Conservation (phyloP, 92 coral and sea anemone genomes). For the Palythoa grandiflora region DNA sequence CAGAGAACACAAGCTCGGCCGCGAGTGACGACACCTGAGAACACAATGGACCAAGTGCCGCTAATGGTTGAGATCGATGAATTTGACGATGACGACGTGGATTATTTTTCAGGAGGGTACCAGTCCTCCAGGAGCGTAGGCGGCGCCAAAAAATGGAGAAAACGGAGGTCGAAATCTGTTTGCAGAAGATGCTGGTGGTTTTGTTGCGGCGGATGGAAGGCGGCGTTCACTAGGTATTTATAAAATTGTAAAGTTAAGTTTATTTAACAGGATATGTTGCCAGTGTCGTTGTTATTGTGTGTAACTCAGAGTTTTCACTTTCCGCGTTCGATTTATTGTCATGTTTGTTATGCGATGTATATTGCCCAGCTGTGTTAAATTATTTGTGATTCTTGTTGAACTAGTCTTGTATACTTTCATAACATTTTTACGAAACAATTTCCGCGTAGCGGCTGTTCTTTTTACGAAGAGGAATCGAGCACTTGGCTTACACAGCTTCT, state of each 20-base stretch:
- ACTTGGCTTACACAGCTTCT: no score
- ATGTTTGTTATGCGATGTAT: no score
- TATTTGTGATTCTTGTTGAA: no score
- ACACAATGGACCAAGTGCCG: conserved; percentile 81
- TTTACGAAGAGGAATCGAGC: no score
- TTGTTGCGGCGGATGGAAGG: conserved; percentile 80
- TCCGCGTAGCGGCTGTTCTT: no score
- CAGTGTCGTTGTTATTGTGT: not conserved
- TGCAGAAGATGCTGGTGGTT: conserved; percentile 78
- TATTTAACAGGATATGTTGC: not conserved
- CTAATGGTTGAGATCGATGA: conserved; percentile 79
- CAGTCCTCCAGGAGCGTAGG: conserved; percentile 79
- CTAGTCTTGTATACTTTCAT: no score
- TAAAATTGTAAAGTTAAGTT: not conserved
- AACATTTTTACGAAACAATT: no score
- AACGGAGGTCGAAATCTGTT: conserved; percentile 68
- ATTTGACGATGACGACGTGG: conserved; percentile 83
- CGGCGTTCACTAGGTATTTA: conserved; percentile 52
- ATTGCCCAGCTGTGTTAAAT: no score
- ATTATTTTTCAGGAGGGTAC: conserved; percentile 86
- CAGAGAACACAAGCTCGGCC: conserved; percentile 42
- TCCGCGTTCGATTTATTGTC: no score
- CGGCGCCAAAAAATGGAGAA: conserved; percentile 69
- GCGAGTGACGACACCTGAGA: conserved; percentile 43
- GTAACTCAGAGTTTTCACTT: conserved; percentile 5